Percentiles rank a stretch among this genome's conserved stretches.
phyloP scores from a whole-genome alignment of 1,140 invertebrate species.

The Leptinotarsa texana region DNA sequence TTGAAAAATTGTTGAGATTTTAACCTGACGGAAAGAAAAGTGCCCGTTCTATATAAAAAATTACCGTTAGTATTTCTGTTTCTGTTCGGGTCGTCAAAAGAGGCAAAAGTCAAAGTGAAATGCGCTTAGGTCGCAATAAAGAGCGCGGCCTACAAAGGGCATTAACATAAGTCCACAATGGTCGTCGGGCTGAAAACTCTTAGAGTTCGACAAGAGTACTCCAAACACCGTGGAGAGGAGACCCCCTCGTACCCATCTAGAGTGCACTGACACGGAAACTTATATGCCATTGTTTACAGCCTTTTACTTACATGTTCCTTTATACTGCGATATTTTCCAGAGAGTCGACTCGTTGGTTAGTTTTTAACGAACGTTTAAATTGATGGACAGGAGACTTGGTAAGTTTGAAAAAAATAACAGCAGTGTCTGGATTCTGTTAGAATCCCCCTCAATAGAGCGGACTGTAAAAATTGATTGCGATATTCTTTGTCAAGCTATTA shows the following conservation, averaged over 20 bases:
- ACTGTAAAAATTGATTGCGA: no score
- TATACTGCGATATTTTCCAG: background rate
- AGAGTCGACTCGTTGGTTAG: no score
- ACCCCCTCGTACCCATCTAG: conserved; percentile 10
- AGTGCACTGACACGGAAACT: conserved; percentile 22
- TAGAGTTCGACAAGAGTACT: conserved; percentile 20
- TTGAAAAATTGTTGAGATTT: no score
- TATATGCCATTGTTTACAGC: conserved; percentile 9
- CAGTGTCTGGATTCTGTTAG: no score
- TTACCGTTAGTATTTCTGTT: background rate
- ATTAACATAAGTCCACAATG: conserved; percentile 25
- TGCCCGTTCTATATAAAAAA: background rate
- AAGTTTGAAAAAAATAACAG: no score
- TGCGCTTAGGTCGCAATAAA: background rate
- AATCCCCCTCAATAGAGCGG: no score
- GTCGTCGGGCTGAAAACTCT: conserved; percentile 13
- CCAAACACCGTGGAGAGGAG: conserved; percentile 12
- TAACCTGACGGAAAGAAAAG: no score
- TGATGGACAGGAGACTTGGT: no score
- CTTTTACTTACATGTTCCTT: conserved; percentile 17
- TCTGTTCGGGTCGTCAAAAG: conserved; percentile 9
- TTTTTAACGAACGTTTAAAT: no score
- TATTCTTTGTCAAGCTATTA: no score
- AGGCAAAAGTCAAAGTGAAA: conserved; percentile 20
- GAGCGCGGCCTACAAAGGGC: conserved; percentile 11